Conservation (phyloP, 30 jellyfish, hydroid and myxozoan species). For the Aurelia coerulea region DNA sequence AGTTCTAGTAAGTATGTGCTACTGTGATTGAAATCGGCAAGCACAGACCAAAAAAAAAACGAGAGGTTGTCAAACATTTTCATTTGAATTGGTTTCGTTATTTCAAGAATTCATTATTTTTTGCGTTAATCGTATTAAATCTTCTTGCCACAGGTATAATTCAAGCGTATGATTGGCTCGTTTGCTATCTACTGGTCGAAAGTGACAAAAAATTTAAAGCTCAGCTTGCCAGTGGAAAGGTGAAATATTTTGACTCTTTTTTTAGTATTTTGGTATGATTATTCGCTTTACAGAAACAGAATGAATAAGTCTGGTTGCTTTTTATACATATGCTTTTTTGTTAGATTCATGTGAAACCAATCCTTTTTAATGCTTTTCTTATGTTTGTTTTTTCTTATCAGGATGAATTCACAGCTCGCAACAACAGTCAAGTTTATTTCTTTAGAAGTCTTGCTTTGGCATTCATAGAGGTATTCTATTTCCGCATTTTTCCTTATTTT, state of each 20-base stretch:
- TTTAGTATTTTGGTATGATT: background rate
- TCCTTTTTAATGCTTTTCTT: too few species aligned
- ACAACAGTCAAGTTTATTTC: constrained; percentile 86
- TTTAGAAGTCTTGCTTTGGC: constrained; percentile 92
- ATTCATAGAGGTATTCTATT: constrained; percentile 72
- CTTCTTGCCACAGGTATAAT: constrained; percentile 43
- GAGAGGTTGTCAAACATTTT: too few species aligned
- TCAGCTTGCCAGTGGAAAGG: constrained; percentile 74
- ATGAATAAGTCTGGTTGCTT: too few species aligned
- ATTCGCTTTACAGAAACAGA: too few species aligned
- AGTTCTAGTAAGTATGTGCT: too few species aligned
- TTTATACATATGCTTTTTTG: too few species aligned
- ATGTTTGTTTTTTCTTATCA: background rate
- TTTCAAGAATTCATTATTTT: background rate
- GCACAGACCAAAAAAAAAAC: too few species aligned
- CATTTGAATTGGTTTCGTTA: too few species aligned
- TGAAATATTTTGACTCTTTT: background rate
- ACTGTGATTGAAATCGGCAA: too few species aligned
- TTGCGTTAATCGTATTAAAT: background rate
- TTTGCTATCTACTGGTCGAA: constrained; percentile 60
- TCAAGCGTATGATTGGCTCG: constrained; percentile 88
- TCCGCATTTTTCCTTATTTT: background rate
- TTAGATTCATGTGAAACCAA: too few species aligned
- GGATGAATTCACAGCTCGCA: constrained; percentile 92
- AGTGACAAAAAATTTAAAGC: constrained; percentile 49